phyloP scores from a whole-genome alignment of 2,797 vertebrate genomes.

The Valencia hispanica region DNA sequence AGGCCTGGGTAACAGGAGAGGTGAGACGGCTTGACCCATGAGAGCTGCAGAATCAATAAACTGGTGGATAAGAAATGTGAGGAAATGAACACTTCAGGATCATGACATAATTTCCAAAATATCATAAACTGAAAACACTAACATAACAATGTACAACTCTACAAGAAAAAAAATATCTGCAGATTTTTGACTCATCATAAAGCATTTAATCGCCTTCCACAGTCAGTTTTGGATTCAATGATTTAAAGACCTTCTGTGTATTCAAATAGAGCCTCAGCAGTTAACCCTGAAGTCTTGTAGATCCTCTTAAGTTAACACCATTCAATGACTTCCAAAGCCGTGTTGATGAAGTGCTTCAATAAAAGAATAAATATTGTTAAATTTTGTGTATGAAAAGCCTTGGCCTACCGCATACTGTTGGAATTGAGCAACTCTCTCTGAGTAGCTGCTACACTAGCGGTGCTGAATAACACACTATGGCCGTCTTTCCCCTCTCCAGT shows the following conservation, averaged over 20 bases:
- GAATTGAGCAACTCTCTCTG: conserved; percentile 45
- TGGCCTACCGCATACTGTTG: conserved; percentile 38
- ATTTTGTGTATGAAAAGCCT: conserved; percentile 42
- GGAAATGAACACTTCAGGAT: background rate
- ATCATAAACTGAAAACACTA: background rate
- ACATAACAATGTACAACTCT: background rate
- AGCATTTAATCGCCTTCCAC: background rate
- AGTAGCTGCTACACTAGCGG: conserved; percentile 35
- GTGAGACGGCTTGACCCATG: background rate
- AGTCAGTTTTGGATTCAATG: background rate
- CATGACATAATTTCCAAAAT: background rate
- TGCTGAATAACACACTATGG: conserved; percentile 42
- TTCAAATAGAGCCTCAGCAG: background rate
- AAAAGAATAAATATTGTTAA: conserved; percentile 32
- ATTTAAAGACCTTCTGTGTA: background rate
- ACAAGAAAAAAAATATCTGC: background rate
- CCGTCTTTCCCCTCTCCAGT: conserved; percentile 42
- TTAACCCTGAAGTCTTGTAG: background rate
- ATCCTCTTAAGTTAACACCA: conserved; percentile 6
- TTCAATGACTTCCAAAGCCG: conserved; percentile 38
- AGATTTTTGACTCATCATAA: background rate
- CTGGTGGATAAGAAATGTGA: background rate
- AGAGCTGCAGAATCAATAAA: background rate
- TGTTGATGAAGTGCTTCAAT: conserved; percentile 31
- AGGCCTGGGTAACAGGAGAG: background rate